These are phyloP conservation scores for Leptopterna dolabrata DNA, from an alignment of 2,888 invertebrate species.

Conservation along the genomic window DNA sequence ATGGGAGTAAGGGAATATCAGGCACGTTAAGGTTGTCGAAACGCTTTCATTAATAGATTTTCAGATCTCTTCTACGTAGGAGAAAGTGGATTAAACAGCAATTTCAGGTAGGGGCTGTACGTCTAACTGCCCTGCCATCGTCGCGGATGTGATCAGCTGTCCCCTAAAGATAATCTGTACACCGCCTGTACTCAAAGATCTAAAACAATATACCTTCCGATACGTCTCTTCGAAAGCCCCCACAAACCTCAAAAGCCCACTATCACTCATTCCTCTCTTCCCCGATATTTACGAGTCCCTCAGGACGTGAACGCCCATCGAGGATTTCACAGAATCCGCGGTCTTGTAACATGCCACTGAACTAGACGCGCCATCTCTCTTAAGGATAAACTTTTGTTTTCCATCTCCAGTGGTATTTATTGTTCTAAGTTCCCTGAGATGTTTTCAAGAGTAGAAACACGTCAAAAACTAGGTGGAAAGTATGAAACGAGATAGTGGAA, in stretches of 20 bases:
- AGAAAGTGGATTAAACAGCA: too few species aligned
- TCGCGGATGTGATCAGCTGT: too few species aligned
- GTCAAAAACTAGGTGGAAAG: constrained; percentile 33
- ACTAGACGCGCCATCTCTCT: constrained; percentile 17
- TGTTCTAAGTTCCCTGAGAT: neutral
- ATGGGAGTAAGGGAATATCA: too few species aligned
- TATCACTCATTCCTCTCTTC: neutral
- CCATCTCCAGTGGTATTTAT: constrained; percentile 17
- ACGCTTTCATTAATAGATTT: too few species aligned
- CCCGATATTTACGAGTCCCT: neutral
- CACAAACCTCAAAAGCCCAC: neutral
- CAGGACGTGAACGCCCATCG: neutral
- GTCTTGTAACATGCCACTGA: neutral
- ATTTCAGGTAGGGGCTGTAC: too few species aligned
- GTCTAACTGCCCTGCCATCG: too few species aligned
- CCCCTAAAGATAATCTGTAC: too few species aligned
- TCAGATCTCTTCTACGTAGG: too few species aligned
- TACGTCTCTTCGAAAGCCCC: too few species aligned
- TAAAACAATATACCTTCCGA: too few species aligned
- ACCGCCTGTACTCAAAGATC: too few species aligned
- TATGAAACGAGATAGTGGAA: constrained; percentile 26
- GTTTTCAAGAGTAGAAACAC: constrained; percentile 30
- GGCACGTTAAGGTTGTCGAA: too few species aligned
- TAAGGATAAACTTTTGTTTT: constrained; percentile 33
- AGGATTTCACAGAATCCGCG: neutral